Conservation (phyloP, 92 coral and sea anemone species). For the Heliopora coerulea region DNA sequence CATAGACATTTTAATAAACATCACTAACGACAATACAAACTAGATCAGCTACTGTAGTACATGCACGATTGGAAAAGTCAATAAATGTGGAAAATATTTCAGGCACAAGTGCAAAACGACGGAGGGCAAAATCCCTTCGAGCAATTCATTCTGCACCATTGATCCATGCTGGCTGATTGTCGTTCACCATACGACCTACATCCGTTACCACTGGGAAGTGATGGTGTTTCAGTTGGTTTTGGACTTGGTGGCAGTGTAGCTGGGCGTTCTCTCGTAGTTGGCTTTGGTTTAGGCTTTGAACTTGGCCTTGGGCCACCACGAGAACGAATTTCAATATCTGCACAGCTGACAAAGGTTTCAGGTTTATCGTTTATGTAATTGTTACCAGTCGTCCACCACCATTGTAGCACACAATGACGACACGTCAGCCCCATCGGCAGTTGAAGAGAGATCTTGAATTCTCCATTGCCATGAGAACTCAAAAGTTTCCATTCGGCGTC, state of each 20-base stretch:
- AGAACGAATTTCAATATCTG: conserved; percentile 58
- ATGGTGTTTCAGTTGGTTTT: background rate
- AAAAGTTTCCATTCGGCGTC: conserved; percentile 23
- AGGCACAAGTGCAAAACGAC: no score
- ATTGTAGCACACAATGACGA: conserved; percentile 69
- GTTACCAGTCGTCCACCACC: conserved; percentile 76
- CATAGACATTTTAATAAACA: no score
- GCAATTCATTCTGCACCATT: conserved; percentile 41
- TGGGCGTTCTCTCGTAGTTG: background rate
- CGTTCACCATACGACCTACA: background rate
- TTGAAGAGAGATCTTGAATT: conserved; percentile 45
- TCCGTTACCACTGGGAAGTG: background rate
- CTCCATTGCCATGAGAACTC: background rate
- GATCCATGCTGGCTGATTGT: conserved; percentile 10
- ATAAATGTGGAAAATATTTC: no score
- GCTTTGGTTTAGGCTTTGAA: conserved; percentile 46
- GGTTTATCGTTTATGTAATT: conserved; percentile 51
- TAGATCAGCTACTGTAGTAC: no score
- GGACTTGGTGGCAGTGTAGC: no score
- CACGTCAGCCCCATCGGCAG: conserved; percentile 63
- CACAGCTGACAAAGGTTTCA: conserved; percentile 82
- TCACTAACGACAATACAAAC: no score
- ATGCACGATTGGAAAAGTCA: no score
- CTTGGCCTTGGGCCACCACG: conserved; percentile 40
- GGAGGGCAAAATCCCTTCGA: no score